These are phyloP conservation scores for Sinohyriopsis cumingii DNA, from an alignment of 2,888 invertebrate genomes.

Conservation along the genomic window DNA sequence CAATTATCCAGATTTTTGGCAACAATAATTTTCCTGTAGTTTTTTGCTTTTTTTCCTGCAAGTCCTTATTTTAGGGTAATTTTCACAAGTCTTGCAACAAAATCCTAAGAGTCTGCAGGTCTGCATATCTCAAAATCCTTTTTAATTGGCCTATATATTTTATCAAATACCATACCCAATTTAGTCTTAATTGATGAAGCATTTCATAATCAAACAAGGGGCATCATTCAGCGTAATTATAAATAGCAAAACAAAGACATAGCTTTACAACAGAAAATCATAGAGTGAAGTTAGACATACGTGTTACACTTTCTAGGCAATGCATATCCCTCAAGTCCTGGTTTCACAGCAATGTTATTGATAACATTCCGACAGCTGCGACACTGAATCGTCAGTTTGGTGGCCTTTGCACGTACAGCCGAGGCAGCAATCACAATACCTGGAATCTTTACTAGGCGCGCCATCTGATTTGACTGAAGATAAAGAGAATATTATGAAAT, in stretches of 20 bases:
- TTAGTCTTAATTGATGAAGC: too few relatives aligned
- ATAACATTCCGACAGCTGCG: constrained; percentile 92
- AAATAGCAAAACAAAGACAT: too few relatives aligned
- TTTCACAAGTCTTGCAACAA: too few relatives aligned
- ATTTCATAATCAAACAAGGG: too few relatives aligned
- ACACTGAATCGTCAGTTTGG: constrained; percentile 95
- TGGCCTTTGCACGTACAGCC: constrained; percentile 95
- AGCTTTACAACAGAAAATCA: too few relatives aligned
- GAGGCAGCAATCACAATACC: constrained; percentile 96
- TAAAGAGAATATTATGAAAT: not conserved
- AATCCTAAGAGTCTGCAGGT: too few relatives aligned
- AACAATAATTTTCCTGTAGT: too few relatives aligned
- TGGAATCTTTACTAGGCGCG: constrained; percentile 92
- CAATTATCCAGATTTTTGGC: too few relatives aligned
- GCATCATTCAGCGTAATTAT: too few relatives aligned
- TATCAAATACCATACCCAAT: too few relatives aligned
- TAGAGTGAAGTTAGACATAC: constrained; percentile 75
- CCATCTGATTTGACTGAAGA: constrained; percentile 90
- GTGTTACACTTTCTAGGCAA: constrained; percentile 95
- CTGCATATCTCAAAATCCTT: not conserved
- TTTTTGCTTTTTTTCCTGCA: too few relatives aligned
- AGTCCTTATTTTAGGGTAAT: too few relatives aligned
- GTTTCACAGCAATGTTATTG: constrained; percentile 90
- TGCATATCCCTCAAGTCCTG: constrained; percentile 96
- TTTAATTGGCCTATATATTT: not conserved